Percentiles rank a stretch among this genome's conserved stretches.
Conservation (phyloP, 2,113 vertebrate genomes). For the Notechis scutatus region DNA sequence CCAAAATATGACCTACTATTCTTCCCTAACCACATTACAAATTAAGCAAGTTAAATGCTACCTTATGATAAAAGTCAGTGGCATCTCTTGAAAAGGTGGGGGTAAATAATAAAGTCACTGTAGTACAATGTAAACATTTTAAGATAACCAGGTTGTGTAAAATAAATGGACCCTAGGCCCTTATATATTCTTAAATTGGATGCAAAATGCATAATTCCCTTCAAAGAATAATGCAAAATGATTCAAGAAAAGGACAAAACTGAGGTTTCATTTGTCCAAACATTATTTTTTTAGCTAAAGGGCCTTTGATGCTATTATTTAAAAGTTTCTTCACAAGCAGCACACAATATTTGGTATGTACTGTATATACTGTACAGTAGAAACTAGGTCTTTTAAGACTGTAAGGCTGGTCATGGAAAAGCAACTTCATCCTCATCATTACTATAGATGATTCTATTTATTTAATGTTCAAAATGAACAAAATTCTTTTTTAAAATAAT, state of each 20-base stretch:
- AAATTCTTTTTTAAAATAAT: conserved; percentile 26
- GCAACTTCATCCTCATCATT: conserved; percentile 46
- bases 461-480: conserved; percentile 52
- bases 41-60: background rate
- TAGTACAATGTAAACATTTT: background rate
- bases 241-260: conserved; percentile 39
- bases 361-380: conserved; percentile 19
- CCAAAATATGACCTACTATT: background rate
- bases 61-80: background rate
- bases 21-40: background rate
- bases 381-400: conserved; percentile 44
- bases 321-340: conserved; percentile 25
- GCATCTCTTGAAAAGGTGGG: background rate
- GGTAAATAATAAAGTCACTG: background rate
- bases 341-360: conserved; percentile 33
- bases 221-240: conserved; percentile 24
- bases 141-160: background rate
- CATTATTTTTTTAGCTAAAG: conserved; percentile 39
- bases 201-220: background rate
- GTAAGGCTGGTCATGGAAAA: conserved; percentile 22
- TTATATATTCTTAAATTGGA: background rate
- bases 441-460: conserved; percentile 58
- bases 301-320: background rate
- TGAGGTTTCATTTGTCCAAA: conserved; percentile 22
- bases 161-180: background rate